These are phyloP conservation scores for Argyra leucocephala DNA, from an alignment of 2,888 invertebrate species.

Conservation along the genomic window DNA sequence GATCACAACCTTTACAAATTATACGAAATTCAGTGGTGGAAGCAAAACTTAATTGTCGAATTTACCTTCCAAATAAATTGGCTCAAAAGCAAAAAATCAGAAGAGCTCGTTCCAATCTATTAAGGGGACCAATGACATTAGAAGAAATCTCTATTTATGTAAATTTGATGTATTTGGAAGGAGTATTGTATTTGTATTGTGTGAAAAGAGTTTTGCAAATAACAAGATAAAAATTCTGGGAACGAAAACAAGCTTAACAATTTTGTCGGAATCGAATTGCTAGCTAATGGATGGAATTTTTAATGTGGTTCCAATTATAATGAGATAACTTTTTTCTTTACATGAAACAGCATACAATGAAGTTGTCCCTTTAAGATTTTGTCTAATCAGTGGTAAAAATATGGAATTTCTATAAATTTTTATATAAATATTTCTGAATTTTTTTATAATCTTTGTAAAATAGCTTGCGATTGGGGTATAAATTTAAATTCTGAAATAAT, in stretches of 20 bases:
- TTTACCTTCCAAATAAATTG: too few relatives aligned
- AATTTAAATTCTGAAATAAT: not conserved
- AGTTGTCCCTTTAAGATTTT: not conserved
- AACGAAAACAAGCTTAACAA: not conserved
- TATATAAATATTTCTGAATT: not conserved
- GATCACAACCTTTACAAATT: too few relatives aligned
- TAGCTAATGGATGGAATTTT: slow-evolving; percentile 7
- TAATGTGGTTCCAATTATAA: not conserved
- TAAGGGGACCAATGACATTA: too few relatives aligned
- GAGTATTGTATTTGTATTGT: too few relatives aligned
- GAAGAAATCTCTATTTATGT: too few relatives aligned
- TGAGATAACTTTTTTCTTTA: not conserved
- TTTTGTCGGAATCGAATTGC: not conserved
- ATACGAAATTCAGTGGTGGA: too few relatives aligned
- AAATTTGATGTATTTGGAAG: too few relatives aligned
- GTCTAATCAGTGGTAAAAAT: not conserved
- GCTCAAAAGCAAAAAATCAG: too few relatives aligned
- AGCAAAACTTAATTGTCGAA: too few relatives aligned
- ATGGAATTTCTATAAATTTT: not conserved
- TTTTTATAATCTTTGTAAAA: slow-evolving; percentile 7
- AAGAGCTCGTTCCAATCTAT: too few relatives aligned
- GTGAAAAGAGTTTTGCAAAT: too few relatives aligned
- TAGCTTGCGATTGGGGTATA: not conserved
- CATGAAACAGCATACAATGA: not conserved
- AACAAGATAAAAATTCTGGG: not conserved